A percentile compares a stretch with the other conserved stretches of the same genome.
Evolutionary conservation across 2,797 vertebrate genomes (phyloP).

Genomic region (Sebastiscus albofasciatus): DNA sequence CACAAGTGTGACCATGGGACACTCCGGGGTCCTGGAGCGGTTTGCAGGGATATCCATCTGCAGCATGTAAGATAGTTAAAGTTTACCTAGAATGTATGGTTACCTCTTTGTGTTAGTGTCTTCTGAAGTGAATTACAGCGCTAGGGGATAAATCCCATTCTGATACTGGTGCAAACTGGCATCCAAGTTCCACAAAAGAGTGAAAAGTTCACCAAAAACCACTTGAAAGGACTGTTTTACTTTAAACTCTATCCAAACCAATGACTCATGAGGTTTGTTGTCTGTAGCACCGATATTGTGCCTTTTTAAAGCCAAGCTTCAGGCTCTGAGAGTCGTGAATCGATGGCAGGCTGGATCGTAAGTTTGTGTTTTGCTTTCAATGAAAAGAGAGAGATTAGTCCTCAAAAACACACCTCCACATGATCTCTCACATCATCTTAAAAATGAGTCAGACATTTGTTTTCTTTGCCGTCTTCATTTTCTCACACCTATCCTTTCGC

Average conservation of each 20-base stretch:
- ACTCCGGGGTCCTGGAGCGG: background rate
- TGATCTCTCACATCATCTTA: background rate
- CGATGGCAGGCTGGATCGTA: background rate
- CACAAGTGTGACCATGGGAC: conserved; percentile 31
- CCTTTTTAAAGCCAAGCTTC: background rate
- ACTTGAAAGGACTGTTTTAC: background rate
- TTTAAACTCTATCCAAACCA: background rate
- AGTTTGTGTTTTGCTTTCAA: background rate
- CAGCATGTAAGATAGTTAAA: background rate
- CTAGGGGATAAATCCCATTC: background rate
- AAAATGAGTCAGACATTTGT: background rate
- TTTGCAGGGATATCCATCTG: background rate
- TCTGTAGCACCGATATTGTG: background rate
- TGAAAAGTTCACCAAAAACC: background rate
- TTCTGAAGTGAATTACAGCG: background rate
- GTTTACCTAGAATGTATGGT: background rate
- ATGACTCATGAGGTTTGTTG: background rate
- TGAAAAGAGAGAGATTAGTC: background rate
- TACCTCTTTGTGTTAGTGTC: conserved; percentile 9
- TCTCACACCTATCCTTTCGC: background rate
- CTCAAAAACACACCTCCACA: background rate
- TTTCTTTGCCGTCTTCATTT: conserved; percentile 8
- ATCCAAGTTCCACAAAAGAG: background rate
- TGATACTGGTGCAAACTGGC: background rate
- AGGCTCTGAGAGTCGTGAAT: background rate